Percentiles rank a stretch among this genome's conserved stretches.
Conservation (phyloP, 2,888 invertebrate species). For the Lithophane semibrunnea region DNA sequence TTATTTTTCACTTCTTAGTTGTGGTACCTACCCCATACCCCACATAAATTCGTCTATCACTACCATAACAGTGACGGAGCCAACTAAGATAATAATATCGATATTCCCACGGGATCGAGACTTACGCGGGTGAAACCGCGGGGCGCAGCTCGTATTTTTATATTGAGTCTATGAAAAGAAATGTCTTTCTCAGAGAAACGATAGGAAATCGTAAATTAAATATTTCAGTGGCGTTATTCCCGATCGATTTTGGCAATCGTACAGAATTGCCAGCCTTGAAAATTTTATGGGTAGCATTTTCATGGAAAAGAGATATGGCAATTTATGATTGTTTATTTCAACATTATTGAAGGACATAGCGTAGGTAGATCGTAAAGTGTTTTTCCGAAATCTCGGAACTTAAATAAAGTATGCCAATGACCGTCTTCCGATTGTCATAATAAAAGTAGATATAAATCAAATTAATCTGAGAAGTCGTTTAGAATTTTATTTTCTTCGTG, state of each 20-base stretch:
- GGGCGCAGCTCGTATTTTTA: no score
- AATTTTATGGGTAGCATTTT: constrained; percentile 66
- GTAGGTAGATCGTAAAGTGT: constrained; percentile 38
- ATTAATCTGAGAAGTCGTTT: constrained; percentile 35
- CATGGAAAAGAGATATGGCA: no score
- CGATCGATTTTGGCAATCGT: constrained; percentile 69
- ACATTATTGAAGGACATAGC: constrained; percentile 46
- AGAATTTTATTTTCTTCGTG: constrained; percentile 34
- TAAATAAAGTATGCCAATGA: constrained; percentile 13
- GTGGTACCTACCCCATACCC: no score
- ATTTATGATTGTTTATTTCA: constrained; percentile 51
- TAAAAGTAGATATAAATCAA: constrained; percentile 38
- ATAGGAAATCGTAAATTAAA: constrained; percentile 44
- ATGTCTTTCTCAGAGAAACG: constrained; percentile 20
- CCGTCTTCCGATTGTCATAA: constrained; percentile 46
- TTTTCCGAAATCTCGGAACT: constrained; percentile 35
- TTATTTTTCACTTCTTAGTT: no score
- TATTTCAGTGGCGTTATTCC: constrained; percentile 26
- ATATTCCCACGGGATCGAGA: no score
- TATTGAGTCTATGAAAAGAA: constrained; percentile 15
- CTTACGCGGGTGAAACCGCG: no score
- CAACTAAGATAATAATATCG: no score
- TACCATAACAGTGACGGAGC: no score
- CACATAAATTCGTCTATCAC: no score
- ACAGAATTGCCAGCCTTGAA: constrained; percentile 69